These are phyloP conservation scores for Erpetoichthys calabaricus DNA, from an alignment of 2,797 vertebrate species.

Conservation along the genomic window DNA sequence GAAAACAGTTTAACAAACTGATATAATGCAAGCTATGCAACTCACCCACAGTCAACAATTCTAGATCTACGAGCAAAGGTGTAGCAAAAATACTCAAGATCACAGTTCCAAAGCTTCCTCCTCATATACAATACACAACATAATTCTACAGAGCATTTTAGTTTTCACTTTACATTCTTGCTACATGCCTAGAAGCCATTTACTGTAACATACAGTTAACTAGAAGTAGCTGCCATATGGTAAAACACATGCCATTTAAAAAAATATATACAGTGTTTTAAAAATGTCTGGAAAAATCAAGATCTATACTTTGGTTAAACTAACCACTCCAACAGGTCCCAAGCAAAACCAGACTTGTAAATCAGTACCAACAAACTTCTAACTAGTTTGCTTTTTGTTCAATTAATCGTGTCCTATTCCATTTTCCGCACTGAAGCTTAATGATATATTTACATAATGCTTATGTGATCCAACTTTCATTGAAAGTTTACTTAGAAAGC, in stretches of 20 bases:
- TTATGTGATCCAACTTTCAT: constrained; percentile 58
- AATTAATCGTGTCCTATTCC: constrained; percentile 18
- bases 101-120: constrained; percentile 23
- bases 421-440: constrained; percentile 37
- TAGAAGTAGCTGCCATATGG: constrained; percentile 35
- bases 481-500: constrained; percentile 64
- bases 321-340: constrained; percentile 35
- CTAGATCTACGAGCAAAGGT: constrained; percentile 34
- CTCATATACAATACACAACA: constrained; percentile 5
- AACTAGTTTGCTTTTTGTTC: constrained; percentile 28
- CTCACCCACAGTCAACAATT: constrained; percentile 29
- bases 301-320: constrained; percentile 38
- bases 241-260: constrained; percentile 22
- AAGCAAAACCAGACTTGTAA: constrained; percentile 27
- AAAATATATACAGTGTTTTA: constrained; percentile 19
- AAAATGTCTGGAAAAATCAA: constrained; percentile 26
- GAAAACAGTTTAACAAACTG: constrained; percentile 30
- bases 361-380: constrained; percentile 32
- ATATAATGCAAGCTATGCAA: constrained; percentile 41
- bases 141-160: constrained; percentile 9
- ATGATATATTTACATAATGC: constrained; percentile 43
- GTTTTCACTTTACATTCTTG: constrained; percentile 1
- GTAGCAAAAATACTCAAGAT: constrained; percentile 23
- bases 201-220: constrained; percentile 28
- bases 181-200: constrained; percentile 26